These are phyloP conservation scores for Anhinga rufa DNA, from an alignment of 2,113 vertebrate species.

Conservation along the genomic window DNA sequence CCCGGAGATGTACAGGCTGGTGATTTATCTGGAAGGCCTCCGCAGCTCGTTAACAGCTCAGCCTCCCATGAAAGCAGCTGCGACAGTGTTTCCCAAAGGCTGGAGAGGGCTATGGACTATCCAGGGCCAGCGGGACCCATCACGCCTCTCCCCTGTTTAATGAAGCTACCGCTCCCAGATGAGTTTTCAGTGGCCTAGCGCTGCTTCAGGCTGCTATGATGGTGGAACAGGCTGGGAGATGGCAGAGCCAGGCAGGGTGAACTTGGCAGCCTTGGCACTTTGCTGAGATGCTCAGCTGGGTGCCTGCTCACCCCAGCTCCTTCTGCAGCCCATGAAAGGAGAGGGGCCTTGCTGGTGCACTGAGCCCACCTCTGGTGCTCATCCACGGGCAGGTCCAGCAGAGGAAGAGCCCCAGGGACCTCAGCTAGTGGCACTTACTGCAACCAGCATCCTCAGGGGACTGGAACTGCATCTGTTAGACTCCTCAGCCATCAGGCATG, in stretches of 20 bases:
- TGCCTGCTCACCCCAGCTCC: background rate
- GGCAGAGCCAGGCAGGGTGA: background rate
- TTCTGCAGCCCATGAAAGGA: background rate
- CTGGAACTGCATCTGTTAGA: background rate
- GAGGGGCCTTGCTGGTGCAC: fast-evolving
- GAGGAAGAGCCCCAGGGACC: background rate
- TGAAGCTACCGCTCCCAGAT: background rate
- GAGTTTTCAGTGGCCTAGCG: background rate
- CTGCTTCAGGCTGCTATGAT: background rate
- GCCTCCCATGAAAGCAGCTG: background rate
- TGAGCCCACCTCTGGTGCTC: background rate
- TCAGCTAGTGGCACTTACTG: background rate
- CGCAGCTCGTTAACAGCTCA: background rate
- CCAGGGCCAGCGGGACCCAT: background rate
- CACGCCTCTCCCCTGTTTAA: fast-evolving
- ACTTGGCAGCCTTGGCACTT: background rate
- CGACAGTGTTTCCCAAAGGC: background rate
- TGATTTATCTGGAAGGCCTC: background rate
- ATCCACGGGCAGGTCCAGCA: background rate
- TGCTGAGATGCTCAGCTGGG: background rate
- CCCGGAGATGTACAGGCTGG: background rate
- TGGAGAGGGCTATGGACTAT: fast-evolving
- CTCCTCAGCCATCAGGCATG: fast-evolving
- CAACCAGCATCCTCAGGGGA: background rate
- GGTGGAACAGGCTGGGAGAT: background rate